Conservation (phyloP, 2,888 invertebrate species). For the Psylliodes chrysocephalus region DNA sequence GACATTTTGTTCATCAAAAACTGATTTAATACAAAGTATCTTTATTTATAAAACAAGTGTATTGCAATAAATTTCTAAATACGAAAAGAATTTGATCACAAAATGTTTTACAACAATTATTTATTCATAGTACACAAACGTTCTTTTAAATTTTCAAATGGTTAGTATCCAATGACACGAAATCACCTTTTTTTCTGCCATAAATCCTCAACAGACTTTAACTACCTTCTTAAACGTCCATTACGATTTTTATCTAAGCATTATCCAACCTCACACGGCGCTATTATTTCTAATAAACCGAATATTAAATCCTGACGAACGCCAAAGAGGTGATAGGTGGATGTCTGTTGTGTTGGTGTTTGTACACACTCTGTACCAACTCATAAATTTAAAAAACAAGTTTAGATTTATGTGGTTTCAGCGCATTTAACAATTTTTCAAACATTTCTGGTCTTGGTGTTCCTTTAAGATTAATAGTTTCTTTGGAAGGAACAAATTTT, state of each 20-base stretch:
- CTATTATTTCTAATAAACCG: constrained; percentile 13
- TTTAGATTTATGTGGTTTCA: background rate
- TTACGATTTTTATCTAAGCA: constrained; percentile 5
- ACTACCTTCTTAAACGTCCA: background rate
- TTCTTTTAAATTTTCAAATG: too few relatives aligned
- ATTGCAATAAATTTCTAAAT: too few relatives aligned
- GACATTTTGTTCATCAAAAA: too few relatives aligned
- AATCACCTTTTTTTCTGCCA: background rate
- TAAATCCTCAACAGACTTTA: background rate
- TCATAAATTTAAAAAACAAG: background rate
- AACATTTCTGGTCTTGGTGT: background rate
- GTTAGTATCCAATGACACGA: too few relatives aligned
- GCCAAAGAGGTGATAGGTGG: background rate
- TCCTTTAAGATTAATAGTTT: background rate
- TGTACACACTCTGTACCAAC: background rate
- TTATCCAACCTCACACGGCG: background rate
- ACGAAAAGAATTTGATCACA: too few relatives aligned
- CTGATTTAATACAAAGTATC: too few relatives aligned
- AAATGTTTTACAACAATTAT: too few relatives aligned
- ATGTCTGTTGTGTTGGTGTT: background rate
- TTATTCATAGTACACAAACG: too few relatives aligned
- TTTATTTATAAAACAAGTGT: too few relatives aligned
- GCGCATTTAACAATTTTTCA: background rate
- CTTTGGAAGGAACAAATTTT: background rate
- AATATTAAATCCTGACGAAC: constrained; percentile 3